Base-by-base conservation (phyloP, 2,888 invertebrate species). In the Magallana nippona region DNA sequence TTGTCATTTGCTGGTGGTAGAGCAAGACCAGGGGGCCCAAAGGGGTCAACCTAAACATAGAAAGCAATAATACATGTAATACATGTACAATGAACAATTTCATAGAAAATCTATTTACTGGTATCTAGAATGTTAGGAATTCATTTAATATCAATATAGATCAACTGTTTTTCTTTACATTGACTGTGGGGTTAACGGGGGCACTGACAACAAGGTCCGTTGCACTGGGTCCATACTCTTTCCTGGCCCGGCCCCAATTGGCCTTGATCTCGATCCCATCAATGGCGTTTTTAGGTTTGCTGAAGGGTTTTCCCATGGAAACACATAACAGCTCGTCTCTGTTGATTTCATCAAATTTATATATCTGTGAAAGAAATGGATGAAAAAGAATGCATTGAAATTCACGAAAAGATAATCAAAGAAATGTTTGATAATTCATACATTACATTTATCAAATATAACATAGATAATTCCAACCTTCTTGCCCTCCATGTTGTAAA, bases 161-260 rank as follows among this genome's bases (percentile, higher is more conserved):
- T 44, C 3, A 44, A 44, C 44, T 8, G 44, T 44, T 44, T 55
- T 2, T 79, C 89, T 92, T 91, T 89, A 94, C 94, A 90, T 93
- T 91, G 55, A 94, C 92, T 87, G 91, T 89, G 10, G 93, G 90
- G 83, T 93, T 92, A 27, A 89, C 89, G 10, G 90, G 85, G 1
- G 92, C 89, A 19, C 87, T 87, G 5, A 94, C 93, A 17, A 90
- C 88, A 5, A 94, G 88, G 86, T 94, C 94, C 11, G 94, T 94
- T 10, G 93, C 93, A 13, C 88, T 83, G 15, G 90, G 91, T 8
- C 94, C 94, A 85, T 94, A 92, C 86, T 92, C 89, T 82, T 92
- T 93, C 56, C 93, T 89, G 10, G 94, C 93, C 5, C 94, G 91
- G 0, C 92, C 91, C 94, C 94, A 94, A 89, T 94, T 94, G n/a